Percentiles rank a stretch among this genome's conserved stretches.
Conservation (phyloP, 2,113 vertebrate species). For the Rhegmatorhina hoffmannsi region DNA sequence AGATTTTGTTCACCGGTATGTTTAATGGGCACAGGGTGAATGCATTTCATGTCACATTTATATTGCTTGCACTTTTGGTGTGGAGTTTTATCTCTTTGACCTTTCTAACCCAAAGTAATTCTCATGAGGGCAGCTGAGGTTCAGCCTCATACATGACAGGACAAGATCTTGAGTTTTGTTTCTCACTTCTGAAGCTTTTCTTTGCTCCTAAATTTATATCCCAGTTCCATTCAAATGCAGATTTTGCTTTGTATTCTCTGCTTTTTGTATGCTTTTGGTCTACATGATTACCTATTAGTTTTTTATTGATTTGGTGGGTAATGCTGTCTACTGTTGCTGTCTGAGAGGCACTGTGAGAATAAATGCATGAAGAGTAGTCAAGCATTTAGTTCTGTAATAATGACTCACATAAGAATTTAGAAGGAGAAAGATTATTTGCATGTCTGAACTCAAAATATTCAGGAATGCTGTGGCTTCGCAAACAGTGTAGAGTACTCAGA, state of each 20-base stretch:
- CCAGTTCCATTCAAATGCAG: not conserved
- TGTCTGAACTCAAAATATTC: conserved; percentile 8
- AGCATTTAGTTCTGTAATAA: not conserved
- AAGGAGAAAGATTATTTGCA: not conserved
- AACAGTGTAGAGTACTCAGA: not conserved
- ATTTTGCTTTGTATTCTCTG: not conserved
- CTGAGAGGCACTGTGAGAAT: not conserved
- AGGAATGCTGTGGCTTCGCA: not conserved
- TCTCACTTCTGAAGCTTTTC: not conserved
- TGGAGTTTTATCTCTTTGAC: not conserved
- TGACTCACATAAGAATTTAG: not conserved
- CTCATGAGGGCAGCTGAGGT: not conserved
- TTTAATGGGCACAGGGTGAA: not conserved
- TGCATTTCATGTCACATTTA: not conserved
- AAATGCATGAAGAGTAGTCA: not conserved
- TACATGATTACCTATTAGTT: not conserved
- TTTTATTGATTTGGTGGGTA: not conserved
- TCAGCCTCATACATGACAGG: not conserved
- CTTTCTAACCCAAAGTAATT: not conserved
- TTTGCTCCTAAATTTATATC: not conserved
- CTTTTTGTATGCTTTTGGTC: not conserved
- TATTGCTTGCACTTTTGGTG: not conserved
- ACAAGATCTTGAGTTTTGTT: not conserved
- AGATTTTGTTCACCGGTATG: not conserved
- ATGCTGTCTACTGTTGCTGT: not conserved